Evolutionary conservation across 2,113 vertebrate species (phyloP).

Genomic region (Dromiciops gliroides): DNA sequence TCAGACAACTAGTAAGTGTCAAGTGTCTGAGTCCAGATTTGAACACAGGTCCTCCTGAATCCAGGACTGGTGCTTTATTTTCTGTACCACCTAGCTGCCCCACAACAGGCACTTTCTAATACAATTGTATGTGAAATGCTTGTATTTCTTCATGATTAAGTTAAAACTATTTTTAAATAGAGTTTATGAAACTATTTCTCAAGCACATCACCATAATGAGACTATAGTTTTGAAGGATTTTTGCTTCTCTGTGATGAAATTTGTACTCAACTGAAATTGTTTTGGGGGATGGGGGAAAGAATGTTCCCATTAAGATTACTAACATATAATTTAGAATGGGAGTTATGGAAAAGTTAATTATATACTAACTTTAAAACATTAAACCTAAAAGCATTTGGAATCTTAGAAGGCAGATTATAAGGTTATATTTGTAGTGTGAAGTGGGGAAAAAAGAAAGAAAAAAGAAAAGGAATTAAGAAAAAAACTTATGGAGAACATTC

Average conservation of each 20-base stretch:
- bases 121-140: neutral
- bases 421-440: neutral
- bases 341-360: neutral
- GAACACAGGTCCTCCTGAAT: too few species aligned
- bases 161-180: neutral
- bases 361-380: slow-evolving; percentile 15
- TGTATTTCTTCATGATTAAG: neutral
- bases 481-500: slow-evolving; percentile 15
- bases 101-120: neutral
- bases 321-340: neutral
- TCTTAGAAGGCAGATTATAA: neutral
- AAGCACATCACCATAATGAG: neutral
- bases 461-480: neutral
- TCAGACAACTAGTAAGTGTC: too few species aligned
- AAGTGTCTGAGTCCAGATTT: too few species aligned
- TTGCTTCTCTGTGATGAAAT: neutral
- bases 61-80: too few species aligned
- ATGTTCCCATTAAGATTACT: neutral
- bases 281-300: neutral
- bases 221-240: neutral
- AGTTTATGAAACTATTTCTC: neutral
- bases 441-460: neutral
- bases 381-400: slow-evolving; percentile 11
- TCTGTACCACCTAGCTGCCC: too few species aligned
- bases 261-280: neutral